Evolutionary conservation across 2,797 vertebrate genomes (phyloP), one percentile per base, ranked within the genome.

Genomic region (Oreonectes daqikongensis): DNA sequence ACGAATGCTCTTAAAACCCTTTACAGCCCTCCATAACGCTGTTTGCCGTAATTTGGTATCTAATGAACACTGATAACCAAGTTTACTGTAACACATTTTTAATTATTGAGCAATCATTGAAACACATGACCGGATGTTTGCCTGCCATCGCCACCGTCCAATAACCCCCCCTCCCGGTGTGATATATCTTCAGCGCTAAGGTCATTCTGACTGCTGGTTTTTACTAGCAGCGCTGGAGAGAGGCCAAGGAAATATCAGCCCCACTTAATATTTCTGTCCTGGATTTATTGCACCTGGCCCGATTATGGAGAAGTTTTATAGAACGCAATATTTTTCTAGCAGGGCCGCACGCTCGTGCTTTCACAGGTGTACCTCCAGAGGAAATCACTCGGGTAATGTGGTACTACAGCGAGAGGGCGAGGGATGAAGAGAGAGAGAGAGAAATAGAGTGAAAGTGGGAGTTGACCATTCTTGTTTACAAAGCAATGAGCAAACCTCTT

Each of bases 221-320:
- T 91, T 87, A 90, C 82, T 86, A 78, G 84, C 77, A 79, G 77
- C 80, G 79, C 83, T 90, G 86, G 87, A 88, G 69, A 72, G 68
- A 80, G 59, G 85, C 86, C 89, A 90, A 80, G 70, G 83, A 88
- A 89, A 90, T 88, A 87, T 87, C 88, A 85, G 83, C 88, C 83
- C 83, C 85, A 86, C 85, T 90, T 90, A 87, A 89, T 89, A 90
- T 90, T 89, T 89, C 86, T 85, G 79, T 80, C 76, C 66, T 82
- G 82, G 86, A 90, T 92, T 92, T 87, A 90, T 90, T 85, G 85
- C 82, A 81, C 78, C 67, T 79, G 82, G 80, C 44, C 78, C 50
- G 40, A 90, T 93, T 91, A 91, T 89, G 79, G 86, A 83, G 75
- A 85, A 69, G 46, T 87, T 92, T 91, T 90, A 89, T 89, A 79